Conservation (phyloP, 2,113 vertebrate genomes). For the Crotalus helleri region DNA sequence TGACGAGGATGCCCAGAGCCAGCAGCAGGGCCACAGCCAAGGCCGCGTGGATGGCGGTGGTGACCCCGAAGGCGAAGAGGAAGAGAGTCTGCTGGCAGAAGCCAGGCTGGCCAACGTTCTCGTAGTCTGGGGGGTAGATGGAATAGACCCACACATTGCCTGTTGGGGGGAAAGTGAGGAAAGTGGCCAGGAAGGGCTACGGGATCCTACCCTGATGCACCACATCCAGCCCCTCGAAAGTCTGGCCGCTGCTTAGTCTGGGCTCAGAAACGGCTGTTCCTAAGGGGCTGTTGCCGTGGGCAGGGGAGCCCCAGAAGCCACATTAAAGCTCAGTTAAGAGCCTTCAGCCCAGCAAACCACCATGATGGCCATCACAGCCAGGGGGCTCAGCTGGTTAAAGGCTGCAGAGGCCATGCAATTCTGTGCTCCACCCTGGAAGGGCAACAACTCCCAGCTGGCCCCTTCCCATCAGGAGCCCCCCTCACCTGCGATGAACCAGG, state of each 20-base stretch:
- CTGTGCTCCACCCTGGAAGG: neutral
- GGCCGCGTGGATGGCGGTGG: neutral
- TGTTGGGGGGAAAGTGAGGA: neutral
- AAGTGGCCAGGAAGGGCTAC: neutral
- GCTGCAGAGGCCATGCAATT: neutral
- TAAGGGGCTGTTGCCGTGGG: neutral
- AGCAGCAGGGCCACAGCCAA: neutral
- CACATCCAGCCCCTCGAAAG: neutral
- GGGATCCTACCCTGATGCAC: neutral
- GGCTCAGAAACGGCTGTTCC: neutral
- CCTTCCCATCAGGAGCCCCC: too few relatives aligned
- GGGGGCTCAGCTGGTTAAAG: neutral
- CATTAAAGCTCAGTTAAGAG: neutral
- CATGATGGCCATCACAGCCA: neutral
- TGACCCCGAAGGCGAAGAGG: constrained; percentile 36
- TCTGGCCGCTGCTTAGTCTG: neutral
- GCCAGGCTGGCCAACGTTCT: neutral
- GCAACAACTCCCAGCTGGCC: too few relatives aligned
- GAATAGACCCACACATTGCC: constrained; percentile 43
- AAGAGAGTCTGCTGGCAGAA: constrained; percentile 29
- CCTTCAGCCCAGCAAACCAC: neutral
- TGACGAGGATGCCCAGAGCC: neutral
- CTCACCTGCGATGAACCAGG: constrained; percentile 37
- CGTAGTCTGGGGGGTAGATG: constrained; percentile 2
- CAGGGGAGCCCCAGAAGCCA: neutral